These are phyloP conservation scores for Cyrtodaria siliqua DNA, from an alignment of 2,888 invertebrate species.

Conservation along the genomic window DNA sequence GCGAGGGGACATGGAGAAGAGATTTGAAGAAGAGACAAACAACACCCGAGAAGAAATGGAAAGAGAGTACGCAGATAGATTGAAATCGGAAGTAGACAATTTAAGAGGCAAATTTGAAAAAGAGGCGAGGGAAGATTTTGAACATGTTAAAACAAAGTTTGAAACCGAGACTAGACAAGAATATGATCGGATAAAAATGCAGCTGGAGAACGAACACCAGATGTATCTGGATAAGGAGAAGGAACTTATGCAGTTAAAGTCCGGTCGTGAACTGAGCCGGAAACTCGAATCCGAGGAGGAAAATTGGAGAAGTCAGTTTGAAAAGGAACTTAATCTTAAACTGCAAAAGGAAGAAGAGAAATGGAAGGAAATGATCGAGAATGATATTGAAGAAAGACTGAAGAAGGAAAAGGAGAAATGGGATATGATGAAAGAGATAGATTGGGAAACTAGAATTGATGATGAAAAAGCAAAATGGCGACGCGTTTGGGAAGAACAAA, in stretches of 20 bases:
- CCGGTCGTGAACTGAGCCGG: conserved; percentile 55
- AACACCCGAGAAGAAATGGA: conserved; percentile 44
- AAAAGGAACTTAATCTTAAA: conserved; percentile 55
- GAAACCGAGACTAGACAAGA: conserved; percentile 42
- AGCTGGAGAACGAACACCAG: conserved; percentile 46
- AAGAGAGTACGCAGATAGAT: conserved; percentile 35
- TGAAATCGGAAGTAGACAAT: conserved; percentile 41
- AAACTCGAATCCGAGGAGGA: conserved; percentile 62
- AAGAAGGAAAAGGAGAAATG: conserved; percentile 48
- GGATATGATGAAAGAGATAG: conserved; percentile 25
- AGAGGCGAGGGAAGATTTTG: conserved; percentile 43
- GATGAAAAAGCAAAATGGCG: conserved; percentile 35
- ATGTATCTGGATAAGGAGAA: conserved; percentile 43
- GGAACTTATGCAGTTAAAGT: conserved; percentile 40
- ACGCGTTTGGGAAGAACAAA: conserved; percentile 40
- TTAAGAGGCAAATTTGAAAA: conserved; percentile 41
- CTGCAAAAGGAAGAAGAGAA: conserved; percentile 59
- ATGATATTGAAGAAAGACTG: conserved; percentile 52
- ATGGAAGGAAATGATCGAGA: conserved; percentile 59
- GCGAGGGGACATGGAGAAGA: conserved; percentile 39
- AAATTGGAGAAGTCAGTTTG: conserved; percentile 66
- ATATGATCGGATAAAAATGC: conserved; percentile 25
- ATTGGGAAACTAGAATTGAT: conserved; percentile 26
- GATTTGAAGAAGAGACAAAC: conserved; percentile 43
- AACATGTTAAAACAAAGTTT: conserved; percentile 48